These are phyloP conservation scores for Sebastes matsubarae DNA, from an alignment of 2,797 vertebrate genomes.

Conservation along the genomic window DNA sequence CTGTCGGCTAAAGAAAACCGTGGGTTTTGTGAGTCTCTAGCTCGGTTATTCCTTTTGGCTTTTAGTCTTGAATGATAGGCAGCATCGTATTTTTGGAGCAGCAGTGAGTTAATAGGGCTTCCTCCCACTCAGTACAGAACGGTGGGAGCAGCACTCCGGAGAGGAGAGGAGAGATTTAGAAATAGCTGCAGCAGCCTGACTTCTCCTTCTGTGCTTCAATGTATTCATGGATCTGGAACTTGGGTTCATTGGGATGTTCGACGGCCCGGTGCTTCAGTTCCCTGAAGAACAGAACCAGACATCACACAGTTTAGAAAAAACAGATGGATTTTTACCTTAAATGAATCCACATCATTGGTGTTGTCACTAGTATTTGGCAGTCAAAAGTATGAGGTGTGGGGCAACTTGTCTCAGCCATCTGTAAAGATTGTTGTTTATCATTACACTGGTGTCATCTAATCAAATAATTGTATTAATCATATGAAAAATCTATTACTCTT, in stretches of 20 bases:
- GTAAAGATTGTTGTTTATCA: not conserved
- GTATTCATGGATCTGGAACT: constrained; percentile 93
- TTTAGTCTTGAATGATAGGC: constrained; percentile 29
- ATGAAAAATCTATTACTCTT: no score
- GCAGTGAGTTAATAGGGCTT: constrained; percentile 16
- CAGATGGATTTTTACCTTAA: not conserved
- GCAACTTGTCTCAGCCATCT: no score
- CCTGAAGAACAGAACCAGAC: constrained; percentile 71
- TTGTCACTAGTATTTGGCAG: not conserved
- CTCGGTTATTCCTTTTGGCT: constrained; percentile 22
- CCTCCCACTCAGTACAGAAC: constrained; percentile 30
- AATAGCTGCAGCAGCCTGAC: constrained; percentile 86
- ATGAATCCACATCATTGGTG: not conserved
- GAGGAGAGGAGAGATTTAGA: constrained; percentile 30
- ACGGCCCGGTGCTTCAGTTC: constrained; percentile 88
- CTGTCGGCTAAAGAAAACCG: not conserved
- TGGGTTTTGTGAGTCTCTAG: not conserved
- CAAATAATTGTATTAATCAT: not conserved
- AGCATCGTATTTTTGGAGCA: constrained; percentile 35
- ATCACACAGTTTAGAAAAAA: not conserved
- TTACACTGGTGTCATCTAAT: not conserved
- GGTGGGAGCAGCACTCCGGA: constrained; percentile 2
- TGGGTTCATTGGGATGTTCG: constrained; percentile 82
- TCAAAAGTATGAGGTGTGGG: not conserved
- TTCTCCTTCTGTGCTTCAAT: constrained; percentile 91